phyloP scores from a whole-genome alignment of 2,797 vertebrate species.

The Darevskia nairensis region DNA sequence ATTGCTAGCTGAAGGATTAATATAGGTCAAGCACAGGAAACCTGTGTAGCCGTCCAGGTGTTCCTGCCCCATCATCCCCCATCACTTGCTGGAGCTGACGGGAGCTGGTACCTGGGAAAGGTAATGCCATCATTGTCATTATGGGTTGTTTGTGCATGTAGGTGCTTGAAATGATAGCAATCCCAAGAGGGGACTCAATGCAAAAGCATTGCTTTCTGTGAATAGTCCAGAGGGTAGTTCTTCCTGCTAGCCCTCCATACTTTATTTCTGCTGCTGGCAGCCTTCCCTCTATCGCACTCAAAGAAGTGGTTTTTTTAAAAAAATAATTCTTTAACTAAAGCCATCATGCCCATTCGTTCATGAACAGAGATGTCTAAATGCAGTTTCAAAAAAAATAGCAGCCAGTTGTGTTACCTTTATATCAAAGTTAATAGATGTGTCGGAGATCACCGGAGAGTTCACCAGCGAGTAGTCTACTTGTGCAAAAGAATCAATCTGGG shows the following conservation, averaged over 20 bases:
- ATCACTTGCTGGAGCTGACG: too few relatives aligned
- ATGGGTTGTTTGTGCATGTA: background rate
- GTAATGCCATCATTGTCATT: too few relatives aligned
- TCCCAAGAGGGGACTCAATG: background rate
- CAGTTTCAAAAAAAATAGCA: background rate
- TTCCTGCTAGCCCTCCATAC: background rate
- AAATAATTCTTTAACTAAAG: background rate
- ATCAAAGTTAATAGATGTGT: slow-evolving; percentile 69
- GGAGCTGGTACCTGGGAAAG: too few relatives aligned
- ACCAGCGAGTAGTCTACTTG: slow-evolving; percentile 75
- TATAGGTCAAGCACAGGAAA: background rate
- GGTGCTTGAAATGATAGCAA: background rate
- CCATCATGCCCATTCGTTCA: background rate
- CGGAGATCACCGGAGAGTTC: slow-evolving; percentile 66
- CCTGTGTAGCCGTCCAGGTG: background rate
- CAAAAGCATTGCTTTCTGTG: background rate
- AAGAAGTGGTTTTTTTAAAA: too few relatives aligned
- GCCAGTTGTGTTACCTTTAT: slow-evolving; percentile 72
- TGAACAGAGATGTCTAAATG: background rate
- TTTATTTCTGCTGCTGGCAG: background rate
- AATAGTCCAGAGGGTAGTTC: background rate
- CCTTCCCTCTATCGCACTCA: too few relatives aligned
- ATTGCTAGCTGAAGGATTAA: background rate
- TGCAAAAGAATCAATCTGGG: slow-evolving; percentile 69
- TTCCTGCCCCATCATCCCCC: background rate